Conservation (phyloP, 2,888 invertebrate species). For the Anthophora plumipes region DNA sequence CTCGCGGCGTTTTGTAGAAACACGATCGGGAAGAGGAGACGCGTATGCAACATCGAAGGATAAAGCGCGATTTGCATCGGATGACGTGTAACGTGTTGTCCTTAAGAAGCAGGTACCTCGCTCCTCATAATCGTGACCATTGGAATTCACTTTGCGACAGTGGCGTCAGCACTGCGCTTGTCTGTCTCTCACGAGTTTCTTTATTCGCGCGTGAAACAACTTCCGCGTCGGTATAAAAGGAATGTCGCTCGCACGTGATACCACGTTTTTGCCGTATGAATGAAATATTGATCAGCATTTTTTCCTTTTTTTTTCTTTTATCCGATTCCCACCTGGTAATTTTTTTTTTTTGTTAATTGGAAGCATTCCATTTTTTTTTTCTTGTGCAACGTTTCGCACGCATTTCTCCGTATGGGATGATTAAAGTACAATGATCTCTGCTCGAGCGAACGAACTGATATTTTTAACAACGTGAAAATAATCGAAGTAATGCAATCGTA, state of each 20-base stretch:
- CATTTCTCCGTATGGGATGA: background rate
- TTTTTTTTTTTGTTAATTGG: background rate
- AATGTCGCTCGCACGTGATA: background rate
- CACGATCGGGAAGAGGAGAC: conserved; percentile 14
- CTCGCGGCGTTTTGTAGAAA: background rate
- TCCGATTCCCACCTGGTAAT: background rate
- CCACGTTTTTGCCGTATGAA: background rate
- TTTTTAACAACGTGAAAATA: background rate
- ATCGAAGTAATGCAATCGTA: conserved; percentile 1
- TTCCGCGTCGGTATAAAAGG: conserved; percentile 36
- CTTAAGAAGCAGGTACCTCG: conserved; percentile 26
- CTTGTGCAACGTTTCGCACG: no score
- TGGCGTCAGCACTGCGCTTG: conserved; percentile 8
- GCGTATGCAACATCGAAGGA: background rate
- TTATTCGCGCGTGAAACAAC: conserved; percentile 34
- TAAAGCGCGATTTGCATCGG: conserved; percentile 46
- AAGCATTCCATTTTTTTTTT: background rate
- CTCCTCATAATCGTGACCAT: conserved; percentile 32
- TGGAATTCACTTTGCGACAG: conserved; percentile 45
- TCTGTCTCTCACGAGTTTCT: conserved; percentile 10
- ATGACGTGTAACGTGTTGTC: conserved; percentile 43
- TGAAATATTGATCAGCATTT: conserved; percentile 1
- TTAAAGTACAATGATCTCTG: background rate
- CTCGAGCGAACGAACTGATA: background rate
- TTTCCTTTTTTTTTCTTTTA: background rate